Percentiles rank a stretch among this genome's conserved stretches.
Conservation (phyloP, 2,888 invertebrate species). For the Drosophila buzzatii region DNA sequence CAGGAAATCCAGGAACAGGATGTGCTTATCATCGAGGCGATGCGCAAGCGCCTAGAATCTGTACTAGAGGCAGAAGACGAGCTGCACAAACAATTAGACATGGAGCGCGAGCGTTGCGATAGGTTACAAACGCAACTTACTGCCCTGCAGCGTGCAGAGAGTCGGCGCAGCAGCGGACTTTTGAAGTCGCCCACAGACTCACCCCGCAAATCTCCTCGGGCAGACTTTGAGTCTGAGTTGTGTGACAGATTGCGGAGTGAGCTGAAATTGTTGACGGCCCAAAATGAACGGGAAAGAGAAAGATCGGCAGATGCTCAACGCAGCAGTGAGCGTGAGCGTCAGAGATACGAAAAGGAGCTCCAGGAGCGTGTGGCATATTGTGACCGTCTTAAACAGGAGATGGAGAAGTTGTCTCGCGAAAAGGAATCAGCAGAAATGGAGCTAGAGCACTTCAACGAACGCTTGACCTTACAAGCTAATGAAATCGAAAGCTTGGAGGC, state of each 20-base stretch:
- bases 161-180: constrained; percentile 80
- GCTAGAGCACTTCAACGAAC: constrained; percentile 83
- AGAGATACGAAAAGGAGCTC: constrained; percentile 84
- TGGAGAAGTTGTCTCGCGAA: constrained; percentile 84
- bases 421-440: constrained; percentile 83
- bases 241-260: constrained; percentile 86
- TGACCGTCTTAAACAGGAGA: constrained; percentile 84
- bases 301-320: constrained; percentile 86
- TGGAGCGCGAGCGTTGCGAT: constrained; percentile 86
- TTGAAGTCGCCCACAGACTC: constrained; percentile 84
- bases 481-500: constrained; percentile 86
- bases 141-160: constrained; percentile 83
- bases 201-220: constrained; percentile 82
- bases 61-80: constrained; percentile 89
- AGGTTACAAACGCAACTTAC: constrained; percentile 85
- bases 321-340: constrained; percentile 85
- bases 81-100: constrained; percentile 87
- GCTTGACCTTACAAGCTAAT: constrained; percentile 81
- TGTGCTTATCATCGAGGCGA: constrained; percentile 88
- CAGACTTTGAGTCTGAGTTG: constrained; percentile 85
- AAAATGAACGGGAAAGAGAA: constrained; percentile 86
- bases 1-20: constrained; percentile 88
- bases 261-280: constrained; percentile 86
- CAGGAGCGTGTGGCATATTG: constrained; percentile 84
- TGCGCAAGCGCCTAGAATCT: constrained; percentile 88